Base-by-base conservation (phyloP, 2,797 vertebrate species). In the Rhadinocentrus ornatus region DNA sequence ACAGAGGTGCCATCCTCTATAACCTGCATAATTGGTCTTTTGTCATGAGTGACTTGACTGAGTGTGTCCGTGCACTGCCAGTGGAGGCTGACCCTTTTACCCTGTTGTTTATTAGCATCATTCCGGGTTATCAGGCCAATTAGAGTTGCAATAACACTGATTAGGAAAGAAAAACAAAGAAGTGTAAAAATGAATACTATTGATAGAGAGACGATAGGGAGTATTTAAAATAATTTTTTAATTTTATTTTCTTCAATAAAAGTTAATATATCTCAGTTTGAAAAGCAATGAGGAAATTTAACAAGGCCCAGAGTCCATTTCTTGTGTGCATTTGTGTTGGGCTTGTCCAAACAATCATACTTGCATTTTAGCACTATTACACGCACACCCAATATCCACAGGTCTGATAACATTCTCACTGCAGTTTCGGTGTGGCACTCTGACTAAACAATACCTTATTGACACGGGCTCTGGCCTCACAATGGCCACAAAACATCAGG, bases 321-420 rank as follows among this genome's bases (percentile, higher is more conserved):
- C 77, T 79, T 85, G 84, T 85, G 82, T 82, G 76, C 90, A 78
- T 87, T 89, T 77, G 75, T 78, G 79, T 59, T 80, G 86, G 83
- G 88, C 90, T 91, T 91, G 86, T 91, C 88, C 93, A 94, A 94
- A 93, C 91, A 93, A 89, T 92, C 90, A 88, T 84, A 92, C 89
- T 89, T 89, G 86, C 90, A 93, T 94, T 92, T 94, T 91, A 91
- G 84, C 89, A 88, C 90, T 77, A 92, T 93, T 91, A 93, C 82
- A 83, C 64, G 59, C 90, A 85, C 91, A 79, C 91, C 88, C 89
- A 78, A 85, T 92, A 94, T 95, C 93, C 88, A 95, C 94, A 95
- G 92, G 95, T 94, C 95, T 93, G 95, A 96, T 96, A 96, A 96
- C 92, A 93, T 95, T 96, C 94, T 96, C 92, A 85, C 80, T 90